A percentile compares a stretch with the other conserved stretches of the same genome.
Evolutionary conservation across 2,888 invertebrate genomes (phyloP).

Genomic region (Scaptomyza tumidula): DNA sequence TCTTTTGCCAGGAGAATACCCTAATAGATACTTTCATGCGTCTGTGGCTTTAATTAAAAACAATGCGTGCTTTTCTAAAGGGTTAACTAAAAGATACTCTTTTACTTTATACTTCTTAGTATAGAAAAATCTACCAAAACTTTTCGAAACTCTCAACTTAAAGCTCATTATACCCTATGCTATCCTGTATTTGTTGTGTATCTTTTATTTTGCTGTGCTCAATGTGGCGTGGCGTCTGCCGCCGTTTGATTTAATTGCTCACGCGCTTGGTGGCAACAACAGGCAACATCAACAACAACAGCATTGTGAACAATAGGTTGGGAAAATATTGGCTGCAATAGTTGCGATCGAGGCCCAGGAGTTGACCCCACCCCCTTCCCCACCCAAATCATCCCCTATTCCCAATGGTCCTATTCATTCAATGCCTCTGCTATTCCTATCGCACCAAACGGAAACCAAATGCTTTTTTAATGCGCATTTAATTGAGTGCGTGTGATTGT

Average conservation of each 20-base stretch:
- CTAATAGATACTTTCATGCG: constrained; percentile 8
- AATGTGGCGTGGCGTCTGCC: constrained; percentile 75
- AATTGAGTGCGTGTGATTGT: constrained; percentile 73
- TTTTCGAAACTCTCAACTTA: too few species aligned
- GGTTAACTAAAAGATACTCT: too few species aligned
- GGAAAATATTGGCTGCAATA: constrained; percentile 47
- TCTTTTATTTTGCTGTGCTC: constrained; percentile 50
- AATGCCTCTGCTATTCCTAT: not conserved
- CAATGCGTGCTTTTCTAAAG: too few species aligned
- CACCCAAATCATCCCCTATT: constrained; percentile 3
- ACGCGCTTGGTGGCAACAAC: constrained; percentile 49
- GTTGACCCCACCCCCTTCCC: constrained; percentile 19
- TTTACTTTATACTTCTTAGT: too few species aligned
- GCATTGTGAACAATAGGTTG: constrained; percentile 38
- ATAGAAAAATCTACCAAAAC: too few species aligned
- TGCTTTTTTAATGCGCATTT: constrained; percentile 77
- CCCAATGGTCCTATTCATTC: constrained; percentile 11
- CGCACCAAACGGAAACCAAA: constrained; percentile 39
- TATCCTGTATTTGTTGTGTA: not conserved
- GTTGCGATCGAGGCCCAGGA: not conserved
- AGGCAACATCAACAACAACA: constrained; percentile 20
- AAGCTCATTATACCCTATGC: constrained; percentile 14
- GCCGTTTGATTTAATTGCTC: constrained; percentile 78
- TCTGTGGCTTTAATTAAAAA: constrained; percentile 68
- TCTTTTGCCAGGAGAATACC: constrained; percentile 1